Evolutionary conservation across 2,888 invertebrate species (phyloP).

Genomic region (Aphodius sticticus): DNA sequence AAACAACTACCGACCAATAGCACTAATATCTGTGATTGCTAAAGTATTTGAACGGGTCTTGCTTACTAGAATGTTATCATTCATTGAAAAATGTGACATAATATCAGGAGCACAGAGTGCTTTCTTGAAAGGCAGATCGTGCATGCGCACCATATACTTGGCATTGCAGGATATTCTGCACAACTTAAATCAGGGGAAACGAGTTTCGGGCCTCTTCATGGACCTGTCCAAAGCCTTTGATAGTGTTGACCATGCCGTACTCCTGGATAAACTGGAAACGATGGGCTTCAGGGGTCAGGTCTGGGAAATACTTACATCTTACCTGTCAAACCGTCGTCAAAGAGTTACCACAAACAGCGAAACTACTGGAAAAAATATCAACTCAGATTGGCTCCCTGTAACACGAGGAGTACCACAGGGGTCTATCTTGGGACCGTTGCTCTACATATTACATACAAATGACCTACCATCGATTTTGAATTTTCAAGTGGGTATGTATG

Average conservation of each 20-base stretch:
- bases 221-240: constrained; percentile 7
- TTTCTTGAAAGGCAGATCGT: background rate
- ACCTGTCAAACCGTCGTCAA: background rate
- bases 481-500: background rate
- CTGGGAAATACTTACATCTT: background rate
- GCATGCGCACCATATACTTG: background rate
- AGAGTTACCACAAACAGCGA: background rate
- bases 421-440: constrained; percentile 7
- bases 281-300: constrained; percentile 4
- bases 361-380: background rate
- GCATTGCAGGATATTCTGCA: background rate
- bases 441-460: background rate
- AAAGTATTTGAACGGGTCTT: background rate
- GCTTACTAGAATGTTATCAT: background rate
- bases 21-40: background rate
- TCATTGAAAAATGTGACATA: background rate
- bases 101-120: background rate
- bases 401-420: constrained; percentile 5
- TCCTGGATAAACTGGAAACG: background rate
- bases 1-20: constrained; percentile 4
- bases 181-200: background rate
- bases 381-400: background rate
- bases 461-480: background rate
- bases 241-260: background rate
- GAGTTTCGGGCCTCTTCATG: background rate